Conservation (phyloP, 2,797 vertebrate genomes). For the Platyrinchus mystaceus region DNA sequence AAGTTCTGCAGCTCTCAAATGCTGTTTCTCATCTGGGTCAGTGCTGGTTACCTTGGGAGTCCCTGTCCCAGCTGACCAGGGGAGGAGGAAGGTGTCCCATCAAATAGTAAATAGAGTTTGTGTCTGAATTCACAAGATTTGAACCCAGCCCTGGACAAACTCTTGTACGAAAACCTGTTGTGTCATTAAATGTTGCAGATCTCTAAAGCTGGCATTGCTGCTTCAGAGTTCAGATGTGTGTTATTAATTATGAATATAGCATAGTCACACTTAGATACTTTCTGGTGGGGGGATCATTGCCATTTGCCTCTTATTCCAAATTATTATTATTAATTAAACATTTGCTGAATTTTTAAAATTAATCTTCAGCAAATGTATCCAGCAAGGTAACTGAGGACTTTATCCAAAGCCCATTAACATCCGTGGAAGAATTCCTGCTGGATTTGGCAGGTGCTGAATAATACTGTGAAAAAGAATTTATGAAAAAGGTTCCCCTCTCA, state of each 20-base stretch:
- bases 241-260: background rate
- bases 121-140: background rate
- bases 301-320: background rate
- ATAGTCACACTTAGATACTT: background rate
- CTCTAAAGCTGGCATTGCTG: background rate
- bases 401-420: background rate
- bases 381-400: background rate
- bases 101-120: background rate
- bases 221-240: background rate
- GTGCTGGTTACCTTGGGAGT: background rate
- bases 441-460: background rate
- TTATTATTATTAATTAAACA: background rate
- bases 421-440: background rate
- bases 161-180: background rate
- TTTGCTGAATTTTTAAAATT: background rate
- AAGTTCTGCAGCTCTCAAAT: background rate
- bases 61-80: background rate
- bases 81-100: background rate
- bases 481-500: background rate
- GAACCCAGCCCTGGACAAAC: background rate
- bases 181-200: background rate
- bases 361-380: background rate
- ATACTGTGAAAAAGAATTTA: background rate
- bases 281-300: background rate
- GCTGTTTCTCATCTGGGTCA: rapidly evolving